Conservation (phyloP, 2,888 invertebrate species). For the Nemotelus nigrinus region DNA sequence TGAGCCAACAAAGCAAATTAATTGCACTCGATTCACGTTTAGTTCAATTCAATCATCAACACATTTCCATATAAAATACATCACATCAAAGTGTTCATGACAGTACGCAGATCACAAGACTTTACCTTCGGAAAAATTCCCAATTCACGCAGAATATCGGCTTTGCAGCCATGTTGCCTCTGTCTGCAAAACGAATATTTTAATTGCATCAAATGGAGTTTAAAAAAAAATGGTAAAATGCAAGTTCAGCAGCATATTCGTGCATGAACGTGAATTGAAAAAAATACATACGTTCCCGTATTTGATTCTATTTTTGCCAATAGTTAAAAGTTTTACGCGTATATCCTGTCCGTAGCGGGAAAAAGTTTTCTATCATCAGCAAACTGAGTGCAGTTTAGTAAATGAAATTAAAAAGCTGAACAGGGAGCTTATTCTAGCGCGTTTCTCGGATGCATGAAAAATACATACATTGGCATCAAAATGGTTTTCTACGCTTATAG, state of each 20-base stretch:
- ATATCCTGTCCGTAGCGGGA: neutral
- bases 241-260: neutral
- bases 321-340: neutral
- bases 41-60: conserved; percentile 29
- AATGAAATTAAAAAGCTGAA: neutral
- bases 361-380: neutral
- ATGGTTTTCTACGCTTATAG: too few relatives aligned
- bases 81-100: conserved; percentile 36
- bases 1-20: conserved; percentile 38
- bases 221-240: conserved; percentile 21
- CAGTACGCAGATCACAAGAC: neutral
- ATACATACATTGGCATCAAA: too few relatives aligned
- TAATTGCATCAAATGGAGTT: conserved; percentile 23
- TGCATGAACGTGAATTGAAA: neutral
- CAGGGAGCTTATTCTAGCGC: too few relatives aligned
- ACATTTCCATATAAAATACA: conserved; percentile 23
- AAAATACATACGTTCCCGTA: neutral
- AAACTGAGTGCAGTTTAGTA: neutral
- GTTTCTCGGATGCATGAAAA: too few relatives aligned
- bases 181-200: conserved; percentile 7
- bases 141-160: neutral
- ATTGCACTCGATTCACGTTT: conserved; percentile 27
- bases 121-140: too few relatives aligned
- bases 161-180: neutral
- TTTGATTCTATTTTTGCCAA: neutral